Evolutionary conservation across 2,888 invertebrate genomes (phyloP), one percentile per base, ranked within the genome.

Genomic region (Agriopis leucophaearia): DNA sequence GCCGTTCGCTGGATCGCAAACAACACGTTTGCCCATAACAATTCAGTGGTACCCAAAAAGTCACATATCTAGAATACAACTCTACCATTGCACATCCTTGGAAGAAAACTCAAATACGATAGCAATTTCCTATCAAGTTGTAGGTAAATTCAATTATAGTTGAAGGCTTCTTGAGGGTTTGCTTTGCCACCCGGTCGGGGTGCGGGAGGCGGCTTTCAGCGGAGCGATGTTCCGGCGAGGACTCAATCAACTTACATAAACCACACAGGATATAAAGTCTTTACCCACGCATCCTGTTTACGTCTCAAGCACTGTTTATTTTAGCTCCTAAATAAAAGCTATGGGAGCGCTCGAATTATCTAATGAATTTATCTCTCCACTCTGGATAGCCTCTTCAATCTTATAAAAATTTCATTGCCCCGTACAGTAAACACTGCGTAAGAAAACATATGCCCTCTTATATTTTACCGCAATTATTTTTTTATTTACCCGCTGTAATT

Each of bases 401-500:
- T 71, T 74, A 71, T 75, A 75, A 74, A 75, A 75, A 73, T 70
- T 71, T 75, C 74, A 75, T 74, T 74, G 61, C 75, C 71, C 64
- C 42, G 58, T 57, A 68, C 66, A 57, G 60, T 67, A 74, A 74
- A 74, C 70, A 68, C 48, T 15, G 56, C 65, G 67, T 57, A 57
- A 74, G 72, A 76, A 80, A 80, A 81, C 78, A 80, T 75, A 73
- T 74, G 74, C 70, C 71, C 76, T 76, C 62, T 74, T 73, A 78
- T 69, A 72, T 67, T 73, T 65, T 76, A 75, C 74, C 74, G 77
- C 82, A 77, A 84, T 85, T 84, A 78, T 82, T 83, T 82, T 77
- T 78, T 72, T 87, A 81, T 89, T 87, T 88, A 88, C 84, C 77
- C 76, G 77, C 82, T 84, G 86, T 88, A 88, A 88, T 86, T 88